Conservation (phyloP, 2,888 invertebrate species). For the Branchipolynoe longqiensis region DNA sequence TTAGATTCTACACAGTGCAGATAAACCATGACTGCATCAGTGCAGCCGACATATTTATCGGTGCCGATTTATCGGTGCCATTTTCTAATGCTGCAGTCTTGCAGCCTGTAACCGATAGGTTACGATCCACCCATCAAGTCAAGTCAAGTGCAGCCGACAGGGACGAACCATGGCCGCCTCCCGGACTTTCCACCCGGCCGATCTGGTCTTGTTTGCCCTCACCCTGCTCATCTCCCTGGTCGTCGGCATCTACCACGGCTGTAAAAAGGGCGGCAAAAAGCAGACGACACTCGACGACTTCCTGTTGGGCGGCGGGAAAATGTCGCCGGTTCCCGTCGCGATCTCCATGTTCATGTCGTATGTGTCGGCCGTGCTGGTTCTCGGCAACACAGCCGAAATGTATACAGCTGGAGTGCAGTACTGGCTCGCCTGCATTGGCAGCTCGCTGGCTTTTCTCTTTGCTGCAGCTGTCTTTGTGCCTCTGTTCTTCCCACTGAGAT, state of each 20-base stretch:
- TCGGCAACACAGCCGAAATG: slow-evolving; percentile 59
- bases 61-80: too few species aligned
- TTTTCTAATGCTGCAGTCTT: too few species aligned
- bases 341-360: slow-evolving; percentile 60
- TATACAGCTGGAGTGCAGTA: slow-evolving; percentile 55
- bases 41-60: too few species aligned
- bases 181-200: slow-evolving; percentile 20
- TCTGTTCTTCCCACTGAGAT: slow-evolving; percentile 54
- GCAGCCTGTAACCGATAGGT: too few species aligned
- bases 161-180: not conserved
- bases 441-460: slow-evolving; percentile 46
- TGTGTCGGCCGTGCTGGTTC: slow-evolving; percentile 51
- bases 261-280: not conserved
- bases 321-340: slow-evolving; percentile 46
- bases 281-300: slow-evolving; percentile 43
- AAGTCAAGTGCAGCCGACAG: too few species aligned
- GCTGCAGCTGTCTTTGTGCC: slow-evolving; percentile 49
- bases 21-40: too few species aligned
- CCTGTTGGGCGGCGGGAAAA: slow-evolving; percentile 32
- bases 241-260: slow-evolving; percentile 45
- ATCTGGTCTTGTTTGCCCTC: slow-evolving; percentile 41
- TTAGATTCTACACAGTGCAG: too few species aligned
- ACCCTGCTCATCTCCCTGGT: slow-evolving; percentile 30
- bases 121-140: too few species aligned
- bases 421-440: slow-evolving; percentile 56